Percentiles rank a stretch among this genome's conserved stretches.
phyloP scores from a whole-genome alignment of 2,797 vertebrate genomes.

The Neosalanx taihuensis region DNA sequence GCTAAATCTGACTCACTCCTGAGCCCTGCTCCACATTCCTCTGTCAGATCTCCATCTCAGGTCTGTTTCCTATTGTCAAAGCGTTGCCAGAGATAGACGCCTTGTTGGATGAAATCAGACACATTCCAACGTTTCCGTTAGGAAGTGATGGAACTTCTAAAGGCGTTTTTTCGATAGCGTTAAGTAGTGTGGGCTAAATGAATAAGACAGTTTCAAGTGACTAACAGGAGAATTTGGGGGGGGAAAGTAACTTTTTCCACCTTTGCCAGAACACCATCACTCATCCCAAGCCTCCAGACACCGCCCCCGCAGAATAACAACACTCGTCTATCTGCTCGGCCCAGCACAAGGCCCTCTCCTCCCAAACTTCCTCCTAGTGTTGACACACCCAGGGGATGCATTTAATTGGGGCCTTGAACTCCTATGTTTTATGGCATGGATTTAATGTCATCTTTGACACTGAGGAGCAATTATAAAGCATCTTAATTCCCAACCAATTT shows the following conservation, averaged over 20 bases:
- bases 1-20: slow-evolving; percentile 59
- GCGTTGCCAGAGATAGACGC: slow-evolving; percentile 8
- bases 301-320: not conserved
- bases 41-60: slow-evolving; percentile 39
- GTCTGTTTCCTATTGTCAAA: slow-evolving; percentile 13
- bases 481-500: slow-evolving; percentile 56
- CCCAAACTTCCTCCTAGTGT: slow-evolving; percentile 37
- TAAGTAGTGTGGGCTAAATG: not conserved
- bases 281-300: not conserved
- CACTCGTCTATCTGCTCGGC: not conserved
- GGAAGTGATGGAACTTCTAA: not conserved
- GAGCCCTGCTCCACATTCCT: slow-evolving; percentile 60
- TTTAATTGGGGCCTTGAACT: slow-evolving; percentile 57
- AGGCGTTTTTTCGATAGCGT: not conserved
- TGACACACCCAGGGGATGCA: slow-evolving; percentile 21
- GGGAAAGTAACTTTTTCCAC: not conserved
- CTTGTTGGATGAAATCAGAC: slow-evolving; percentile 15
- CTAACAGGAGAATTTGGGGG: not conserved
- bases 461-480: slow-evolving; percentile 51
- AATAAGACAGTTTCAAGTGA: not conserved
- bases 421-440: slow-evolving; percentile 53
- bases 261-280: not conserved
- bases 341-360: not conserved
- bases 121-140: not conserved
- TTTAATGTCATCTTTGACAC: slow-evolving; percentile 60